Evolutionary conservation across 2,797 vertebrate genomes (phyloP), one percentile per base, ranked within the genome.

Genomic region (Botia kubotai): DNA sequence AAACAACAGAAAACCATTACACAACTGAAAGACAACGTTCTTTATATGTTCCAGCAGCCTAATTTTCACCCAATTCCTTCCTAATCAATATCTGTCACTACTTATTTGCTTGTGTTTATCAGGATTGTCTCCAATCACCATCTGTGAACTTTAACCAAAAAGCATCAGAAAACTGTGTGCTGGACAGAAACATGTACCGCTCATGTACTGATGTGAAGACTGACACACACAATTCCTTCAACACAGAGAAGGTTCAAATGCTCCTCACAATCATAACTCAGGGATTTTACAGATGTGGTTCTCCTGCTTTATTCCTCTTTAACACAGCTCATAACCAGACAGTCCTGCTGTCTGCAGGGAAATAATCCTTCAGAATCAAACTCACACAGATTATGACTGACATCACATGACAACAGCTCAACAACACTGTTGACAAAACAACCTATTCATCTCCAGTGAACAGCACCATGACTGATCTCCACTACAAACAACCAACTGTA

Each of bases 361-460:
- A 29, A 48, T 80, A 80, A 80, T 80, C 66, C 33, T 16, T 16
- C 77, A 53, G 26, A 69, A 69, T 69, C 70, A 80, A 80, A 62
- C 60, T 48, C 36, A 73, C 62, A 8, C 4, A 36, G 62, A 73
- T 80, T 62, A 80, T 36, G 48, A 80, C 57, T 33, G 53, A 80
- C 60, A 10, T 67, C 71, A 48, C 70, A 65, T 70, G 53, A 78
- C 76, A 70, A 23, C 46, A 23, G 58, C n/a, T 48, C 70, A 67
- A 80, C 46, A 48, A 80, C 57, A 80, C 60, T 57, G 78, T 67
- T 21, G 78, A 80, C 78, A 48, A 11, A 33, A 48, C 50, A 67
- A 73, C 55, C 36, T 48, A 58, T 73, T 73, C 78, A 80, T 43
- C 48, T 29, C 10, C 48, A 7, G 77, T 10, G 23, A 63, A 79